Percentiles rank a stretch among this genome's conserved stretches.
Evolutionary conservation across 2,797 vertebrate species (phyloP).

Genomic region (Babyrousa celebensis): DNA sequence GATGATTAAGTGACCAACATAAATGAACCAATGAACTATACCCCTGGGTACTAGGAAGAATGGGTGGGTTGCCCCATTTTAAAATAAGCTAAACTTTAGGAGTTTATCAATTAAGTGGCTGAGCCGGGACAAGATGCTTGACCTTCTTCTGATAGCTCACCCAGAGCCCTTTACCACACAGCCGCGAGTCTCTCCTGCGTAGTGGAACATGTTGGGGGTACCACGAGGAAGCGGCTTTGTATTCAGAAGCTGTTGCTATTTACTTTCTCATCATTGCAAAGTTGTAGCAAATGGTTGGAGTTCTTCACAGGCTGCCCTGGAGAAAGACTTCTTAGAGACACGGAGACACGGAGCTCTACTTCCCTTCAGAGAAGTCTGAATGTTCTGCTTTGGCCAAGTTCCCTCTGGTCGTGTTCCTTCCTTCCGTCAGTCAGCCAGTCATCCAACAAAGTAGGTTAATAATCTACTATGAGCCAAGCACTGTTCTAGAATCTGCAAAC

Average conservation of each 20-base stretch:
- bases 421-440: not conserved
- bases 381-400: not conserved
- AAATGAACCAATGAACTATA: not conserved
- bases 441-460: not conserved
- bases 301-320: not conserved
- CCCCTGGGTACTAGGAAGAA: not conserved
- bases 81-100: not conserved
- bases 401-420: too few species aligned
- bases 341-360: too few species aligned
- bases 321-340: too few species aligned
- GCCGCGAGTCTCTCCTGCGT: accelerated
- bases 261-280: not conserved
- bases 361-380: accelerated
- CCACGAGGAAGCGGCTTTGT: not conserved
- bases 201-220: not conserved
- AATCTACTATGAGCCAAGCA: not conserved
- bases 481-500: not conserved
- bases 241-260: not conserved
- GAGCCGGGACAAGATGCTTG: not conserved
- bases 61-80: not conserved
- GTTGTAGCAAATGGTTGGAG: accelerated
- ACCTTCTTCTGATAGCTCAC: not conserved
- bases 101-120: not conserved
- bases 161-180: not conserved
- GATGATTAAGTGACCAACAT: not conserved